Base-by-base conservation (phyloP, 1,140 invertebrate species). In the Zaprionus taronus region DNA sequence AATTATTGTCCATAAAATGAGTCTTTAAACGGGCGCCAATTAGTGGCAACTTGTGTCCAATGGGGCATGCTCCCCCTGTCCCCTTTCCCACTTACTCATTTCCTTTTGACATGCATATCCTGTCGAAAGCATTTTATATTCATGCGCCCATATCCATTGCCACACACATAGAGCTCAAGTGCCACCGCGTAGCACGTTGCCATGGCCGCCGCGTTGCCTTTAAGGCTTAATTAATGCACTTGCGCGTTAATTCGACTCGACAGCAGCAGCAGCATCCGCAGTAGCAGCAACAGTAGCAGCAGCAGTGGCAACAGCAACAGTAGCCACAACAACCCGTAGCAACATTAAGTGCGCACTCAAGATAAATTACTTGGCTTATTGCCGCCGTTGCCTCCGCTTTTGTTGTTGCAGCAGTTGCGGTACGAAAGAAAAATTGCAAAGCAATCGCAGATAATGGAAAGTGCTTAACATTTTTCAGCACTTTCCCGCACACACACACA, bases 141-240 rank as follows among this genome's bases (percentile, higher is more conserved):
- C 64, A 57, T 24, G 49, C 36, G 53, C 36, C 51, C 51, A 17
- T 56, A 55, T 12, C 11, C 20, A 31, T 26, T 38, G 28, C 34
- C 14, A 7, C 41, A 44, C 15, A 41, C 14, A 3, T 5, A 17
- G 22, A 17, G 22, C 24, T 60, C 57, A 56, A 56, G 49, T 65
- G 26, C 36, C 65, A 11, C 9, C 31, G 31, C 31, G 31, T 34
- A 34, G 53, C 63, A 58, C 55, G 84, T 84, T 81, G 75, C 81
- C 81, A 72, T 79, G 79, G 69, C 49, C 31, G n/a, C n/a, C 5
- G 15, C 38, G 47, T 20, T 51, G 56, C 73, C 83, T 83, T 87
- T 76, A 77, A 71, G 71, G 63, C 81, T 84, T 87, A 87, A 87
- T 87, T 87, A 87, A 87, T 87, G 84, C 84, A 90, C 81, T 87